phyloP scores from a whole-genome alignment of 2,113 vertebrate genomes.

The Leptodactylus fuscus region DNA sequence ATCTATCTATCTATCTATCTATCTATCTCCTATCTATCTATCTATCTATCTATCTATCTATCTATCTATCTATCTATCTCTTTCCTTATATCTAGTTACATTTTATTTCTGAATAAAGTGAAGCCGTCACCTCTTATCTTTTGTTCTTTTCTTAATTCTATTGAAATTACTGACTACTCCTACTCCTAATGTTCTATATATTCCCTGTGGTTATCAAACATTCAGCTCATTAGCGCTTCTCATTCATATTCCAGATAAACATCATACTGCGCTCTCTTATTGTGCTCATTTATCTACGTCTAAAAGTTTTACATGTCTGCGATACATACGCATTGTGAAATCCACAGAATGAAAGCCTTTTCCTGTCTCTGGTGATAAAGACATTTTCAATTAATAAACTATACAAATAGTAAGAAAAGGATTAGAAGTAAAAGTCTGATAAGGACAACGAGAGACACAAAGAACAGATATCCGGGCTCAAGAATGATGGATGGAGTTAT shows the following conservation, averaged over 20 bases:
- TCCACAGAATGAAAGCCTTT: not conserved
- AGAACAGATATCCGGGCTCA: not conserved
- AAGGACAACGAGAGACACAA: not conserved
- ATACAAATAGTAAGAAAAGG: not conserved
- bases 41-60: no score
- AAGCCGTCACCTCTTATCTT: not conserved
- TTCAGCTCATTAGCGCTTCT: constrained; percentile 3
- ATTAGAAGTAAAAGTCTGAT: not conserved
- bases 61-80: no score
- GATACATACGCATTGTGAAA: not conserved
- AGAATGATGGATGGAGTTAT: not conserved
- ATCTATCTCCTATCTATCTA: no score
- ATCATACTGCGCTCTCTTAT: not conserved
- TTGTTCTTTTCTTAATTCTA: not conserved
- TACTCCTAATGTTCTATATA: not conserved
- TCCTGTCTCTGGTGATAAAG: not conserved
- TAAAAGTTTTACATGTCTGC: not conserved
- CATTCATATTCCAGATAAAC: not conserved
- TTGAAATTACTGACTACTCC: not conserved
- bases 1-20: not conserved
- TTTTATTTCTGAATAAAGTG: not conserved
- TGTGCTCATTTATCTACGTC: not conserved
- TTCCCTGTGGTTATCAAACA: not conserved
- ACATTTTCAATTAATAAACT: not conserved
- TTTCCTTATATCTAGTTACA: no score